Conservation (phyloP, 2,888 invertebrate genomes). For the Yponomeuta malinellus region DNA sequence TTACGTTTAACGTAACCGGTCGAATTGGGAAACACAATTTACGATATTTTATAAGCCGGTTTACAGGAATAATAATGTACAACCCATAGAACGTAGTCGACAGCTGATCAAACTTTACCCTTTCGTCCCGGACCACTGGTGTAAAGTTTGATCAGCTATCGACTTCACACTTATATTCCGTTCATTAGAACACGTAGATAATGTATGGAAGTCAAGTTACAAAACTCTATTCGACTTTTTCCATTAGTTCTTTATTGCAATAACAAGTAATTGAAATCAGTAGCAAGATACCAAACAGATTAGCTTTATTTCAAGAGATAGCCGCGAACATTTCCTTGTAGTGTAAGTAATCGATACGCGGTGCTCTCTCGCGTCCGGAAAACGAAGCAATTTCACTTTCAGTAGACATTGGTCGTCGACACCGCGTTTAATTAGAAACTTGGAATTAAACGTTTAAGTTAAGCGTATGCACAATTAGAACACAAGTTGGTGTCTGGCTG, state of each 20-base stretch:
- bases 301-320: not conserved
- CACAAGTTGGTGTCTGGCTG: not conserved
- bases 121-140: too few species aligned
- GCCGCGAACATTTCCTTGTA: not conserved
- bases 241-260: not conserved
- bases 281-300: not conserved
- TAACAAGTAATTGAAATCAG: not conserved
- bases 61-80: not conserved
- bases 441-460: not conserved
- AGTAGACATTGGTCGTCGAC: not conserved
- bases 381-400: slow-evolving; percentile 1
- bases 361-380: not conserved
- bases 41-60: not conserved
- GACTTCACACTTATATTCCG: too few species aligned
- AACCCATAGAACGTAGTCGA: not conserved
- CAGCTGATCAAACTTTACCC: not conserved
- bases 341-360: slow-evolving; percentile 2
- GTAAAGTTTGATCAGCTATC: too few species aligned
- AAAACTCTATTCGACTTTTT: too few species aligned
- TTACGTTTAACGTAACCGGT: not conserved
- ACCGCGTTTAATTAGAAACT: slow-evolving; percentile 1
- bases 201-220: too few species aligned
- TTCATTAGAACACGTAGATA: too few species aligned
- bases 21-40: not conserved
- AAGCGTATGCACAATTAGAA: not conserved